These are phyloP conservation scores for Lagopus muta DNA, from an alignment of 2,113 vertebrate genomes.

Conservation along the genomic window DNA sequence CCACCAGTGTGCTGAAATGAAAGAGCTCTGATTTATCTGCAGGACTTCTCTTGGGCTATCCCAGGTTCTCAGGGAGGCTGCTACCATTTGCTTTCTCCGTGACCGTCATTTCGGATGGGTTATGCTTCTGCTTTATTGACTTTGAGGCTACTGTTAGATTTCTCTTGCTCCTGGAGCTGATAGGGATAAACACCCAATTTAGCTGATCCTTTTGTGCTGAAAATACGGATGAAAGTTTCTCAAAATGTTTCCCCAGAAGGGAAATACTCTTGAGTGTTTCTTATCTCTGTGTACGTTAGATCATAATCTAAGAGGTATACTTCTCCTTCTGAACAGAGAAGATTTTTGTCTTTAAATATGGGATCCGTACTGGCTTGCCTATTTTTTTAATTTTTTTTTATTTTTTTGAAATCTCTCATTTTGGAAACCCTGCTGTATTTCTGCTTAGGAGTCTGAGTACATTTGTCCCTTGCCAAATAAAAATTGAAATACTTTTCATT, in stretches of 20 bases:
- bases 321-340: not conserved
- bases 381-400: not conserved
- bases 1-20: fast-evolving
- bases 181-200: not conserved
- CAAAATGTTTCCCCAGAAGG: not conserved
- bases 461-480: not conserved
- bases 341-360: not conserved
- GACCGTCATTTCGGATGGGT: not conserved
- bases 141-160: not conserved
- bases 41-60: not conserved
- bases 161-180: not conserved
- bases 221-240: too few species aligned
- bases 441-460: not conserved
- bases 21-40: not conserved
- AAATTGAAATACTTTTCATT: not conserved
- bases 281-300: not conserved
- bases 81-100: not conserved
- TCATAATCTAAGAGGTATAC: not conserved
- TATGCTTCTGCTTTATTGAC: too few species aligned
- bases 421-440: not conserved
- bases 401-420: not conserved
- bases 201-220: not conserved
- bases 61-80: fast-evolving
- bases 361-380: not conserved
- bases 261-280: not conserved